A percentile compares a stretch with the other conserved stretches of the same genome.
Evolutionary conservation across 1,140 invertebrate genomes (phyloP).

Genomic region (Chelonus insularis): DNA sequence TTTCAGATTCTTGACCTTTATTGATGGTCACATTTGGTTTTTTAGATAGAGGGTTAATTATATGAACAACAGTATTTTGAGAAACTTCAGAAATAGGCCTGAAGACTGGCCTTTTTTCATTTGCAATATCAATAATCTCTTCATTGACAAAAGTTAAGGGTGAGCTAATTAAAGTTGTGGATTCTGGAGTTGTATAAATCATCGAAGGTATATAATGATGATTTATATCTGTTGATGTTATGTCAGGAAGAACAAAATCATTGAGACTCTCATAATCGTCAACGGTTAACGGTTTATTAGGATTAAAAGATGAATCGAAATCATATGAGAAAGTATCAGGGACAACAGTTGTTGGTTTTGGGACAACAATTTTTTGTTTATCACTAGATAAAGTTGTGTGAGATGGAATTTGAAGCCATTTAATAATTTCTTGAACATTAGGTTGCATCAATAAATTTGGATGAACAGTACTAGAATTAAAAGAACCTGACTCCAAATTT

Average conservation of each 20-base stretch:
- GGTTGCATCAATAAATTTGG: conserved; percentile 25
- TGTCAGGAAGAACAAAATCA: conserved; percentile 4
- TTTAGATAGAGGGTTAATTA: conserved; percentile 42
- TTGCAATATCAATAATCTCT: background rate
- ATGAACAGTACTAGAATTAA: conserved; percentile 8
- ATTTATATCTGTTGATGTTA: too few relatives aligned
- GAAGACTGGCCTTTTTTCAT: background rate
- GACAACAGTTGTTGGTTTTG: conserved; percentile 15
- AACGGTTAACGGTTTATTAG: conserved; percentile 34
- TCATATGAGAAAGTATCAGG: background rate
- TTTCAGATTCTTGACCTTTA: conserved; percentile 26
- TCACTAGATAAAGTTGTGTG: conserved; percentile 30
- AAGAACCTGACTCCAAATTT: background rate
- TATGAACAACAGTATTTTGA: conserved; percentile 53
- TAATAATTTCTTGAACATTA: conserved; percentile 37
- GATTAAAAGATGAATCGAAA: conserved; percentile 37
- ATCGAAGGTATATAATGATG: too few relatives aligned
- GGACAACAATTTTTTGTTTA: conserved; percentile 12
- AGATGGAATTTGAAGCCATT: conserved; percentile 47
- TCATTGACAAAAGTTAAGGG: background rate
- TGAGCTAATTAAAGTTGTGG: too few relatives aligned
- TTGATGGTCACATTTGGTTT: conserved; percentile 39
- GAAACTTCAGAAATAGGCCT: conserved; percentile 40
- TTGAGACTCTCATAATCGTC: conserved; percentile 17
- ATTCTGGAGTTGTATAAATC: too few relatives aligned